phyloP scores from a whole-genome alignment of 2,888 invertebrate species.

The Conus canariensis region DNA sequence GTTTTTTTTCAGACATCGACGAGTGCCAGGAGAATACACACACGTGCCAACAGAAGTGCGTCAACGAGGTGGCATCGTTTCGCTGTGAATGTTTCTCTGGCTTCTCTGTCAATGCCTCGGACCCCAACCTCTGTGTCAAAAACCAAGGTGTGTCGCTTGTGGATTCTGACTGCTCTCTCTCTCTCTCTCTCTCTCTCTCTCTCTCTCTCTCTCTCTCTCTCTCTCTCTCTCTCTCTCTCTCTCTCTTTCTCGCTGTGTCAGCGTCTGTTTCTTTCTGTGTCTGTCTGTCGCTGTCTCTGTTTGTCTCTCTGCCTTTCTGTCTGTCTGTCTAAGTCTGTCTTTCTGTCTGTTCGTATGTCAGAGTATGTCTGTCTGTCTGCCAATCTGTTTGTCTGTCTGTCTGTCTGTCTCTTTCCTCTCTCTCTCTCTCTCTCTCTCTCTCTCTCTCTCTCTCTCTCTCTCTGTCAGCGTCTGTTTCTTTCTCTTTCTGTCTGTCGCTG shows the following conservation, averaged over 20 bases:
- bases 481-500: no score
- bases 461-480: no score
- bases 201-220: neutral
- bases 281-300: neutral
- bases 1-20: constrained; percentile 19
- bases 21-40: constrained; percentile 24
- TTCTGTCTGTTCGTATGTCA: neutral
- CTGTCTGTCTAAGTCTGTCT: no score
- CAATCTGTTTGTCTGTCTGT: neutral
- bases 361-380: neutral
- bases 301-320: no score
- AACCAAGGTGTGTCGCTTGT: neutral
- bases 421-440: neutral
- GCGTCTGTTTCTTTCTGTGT: no score
- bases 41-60: constrained; percentile 8
- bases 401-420: neutral
- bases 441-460: no score
- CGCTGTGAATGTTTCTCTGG: constrained; percentile 2
- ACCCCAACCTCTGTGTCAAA: neutral
- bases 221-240: neutral
- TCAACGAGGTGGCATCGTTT: neutral
- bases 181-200: neutral
- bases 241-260: neutral
- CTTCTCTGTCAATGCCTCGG: neutral
- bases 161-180: no score